Evolutionary conservation across 2,888 invertebrate species (phyloP).

Genomic region (Thera obeliscata): DNA sequence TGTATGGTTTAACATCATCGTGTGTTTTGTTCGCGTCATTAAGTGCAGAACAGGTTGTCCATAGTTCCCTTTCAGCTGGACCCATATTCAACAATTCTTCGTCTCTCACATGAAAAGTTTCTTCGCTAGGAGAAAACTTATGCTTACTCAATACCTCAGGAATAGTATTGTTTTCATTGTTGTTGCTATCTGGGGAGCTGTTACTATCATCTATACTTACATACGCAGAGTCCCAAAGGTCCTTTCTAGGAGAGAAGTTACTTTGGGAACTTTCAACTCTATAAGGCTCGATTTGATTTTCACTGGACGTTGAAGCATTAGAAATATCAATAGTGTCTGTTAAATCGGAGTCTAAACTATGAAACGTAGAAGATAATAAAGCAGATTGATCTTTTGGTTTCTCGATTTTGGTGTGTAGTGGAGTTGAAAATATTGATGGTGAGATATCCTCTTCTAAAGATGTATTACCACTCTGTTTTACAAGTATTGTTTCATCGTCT

Average conservation of each 20-base stretch:
- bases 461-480: constrained; percentile 29
- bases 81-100: constrained; percentile 70
- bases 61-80: constrained; percentile 77
- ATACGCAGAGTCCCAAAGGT: constrained; percentile 82
- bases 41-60: constrained; percentile 67
- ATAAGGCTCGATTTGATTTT: constrained; percentile 50
- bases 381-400: constrained; percentile 41
- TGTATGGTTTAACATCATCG: constrained; percentile 58
- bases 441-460: constrained; percentile 39
- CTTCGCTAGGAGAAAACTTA: constrained; percentile 53
- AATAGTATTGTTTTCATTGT: constrained; percentile 61
- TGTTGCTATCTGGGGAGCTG: constrained; percentile 73
- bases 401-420: constrained; percentile 45
- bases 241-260: constrained; percentile 67
- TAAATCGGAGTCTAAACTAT: constrained; percentile 64
- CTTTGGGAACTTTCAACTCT: constrained; percentile 47
- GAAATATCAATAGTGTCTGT: constrained; percentile 55
- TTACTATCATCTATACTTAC: constrained; percentile 82
- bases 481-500: constrained; percentile 35
- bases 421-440: constrained; percentile 49
- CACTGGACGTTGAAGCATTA: constrained; percentile 51
- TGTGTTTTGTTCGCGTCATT: constrained; percentile 51
- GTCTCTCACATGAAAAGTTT: constrained; percentile 47
- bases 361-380: constrained; percentile 56
- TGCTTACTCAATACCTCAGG: constrained; percentile 59